These are phyloP conservation scores for Promerops cafer DNA, from an alignment of 2,113 vertebrate species.

Conservation along the genomic window DNA sequence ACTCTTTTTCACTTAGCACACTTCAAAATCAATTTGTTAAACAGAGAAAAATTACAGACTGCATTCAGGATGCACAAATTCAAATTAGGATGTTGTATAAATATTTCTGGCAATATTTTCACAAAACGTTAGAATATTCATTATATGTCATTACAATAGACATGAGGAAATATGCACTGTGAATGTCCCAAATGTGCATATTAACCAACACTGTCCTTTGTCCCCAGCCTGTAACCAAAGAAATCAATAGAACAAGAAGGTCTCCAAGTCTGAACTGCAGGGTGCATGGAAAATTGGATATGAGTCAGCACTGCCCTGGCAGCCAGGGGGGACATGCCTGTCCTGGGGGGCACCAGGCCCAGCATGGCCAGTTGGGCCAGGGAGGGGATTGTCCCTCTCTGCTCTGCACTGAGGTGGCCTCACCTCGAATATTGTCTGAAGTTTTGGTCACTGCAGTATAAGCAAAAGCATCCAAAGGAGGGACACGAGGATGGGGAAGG, in stretches of 20 bases:
- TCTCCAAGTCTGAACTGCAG: background rate
- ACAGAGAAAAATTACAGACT: background rate
- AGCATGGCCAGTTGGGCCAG: background rate
- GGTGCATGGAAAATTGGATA: too few relatives aligned
- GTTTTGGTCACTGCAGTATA: background rate
- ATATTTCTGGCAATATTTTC: background rate
- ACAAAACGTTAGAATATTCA: too few relatives aligned
- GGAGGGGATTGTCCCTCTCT: background rate
- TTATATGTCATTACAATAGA: background rate
- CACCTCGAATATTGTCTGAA: background rate
- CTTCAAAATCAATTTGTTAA: background rate
- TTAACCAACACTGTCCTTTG: background rate
- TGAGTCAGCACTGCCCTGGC: background rate
- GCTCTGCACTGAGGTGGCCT: background rate
- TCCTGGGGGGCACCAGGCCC: background rate
- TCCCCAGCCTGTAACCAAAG: background rate
- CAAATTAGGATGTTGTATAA: background rate
- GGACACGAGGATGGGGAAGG: background rate
- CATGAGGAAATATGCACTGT: accelerated
- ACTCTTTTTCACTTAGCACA: background rate
- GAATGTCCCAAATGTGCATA: background rate
- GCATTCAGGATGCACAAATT: background rate
- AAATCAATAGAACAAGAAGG: accelerated
- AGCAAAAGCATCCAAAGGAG: background rate
- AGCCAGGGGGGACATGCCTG: background rate